Evolutionary conservation across 2,888 invertebrate genomes (phyloP), one percentile per base, ranked within the genome.

Genomic region (Aradus depressus): DNA sequence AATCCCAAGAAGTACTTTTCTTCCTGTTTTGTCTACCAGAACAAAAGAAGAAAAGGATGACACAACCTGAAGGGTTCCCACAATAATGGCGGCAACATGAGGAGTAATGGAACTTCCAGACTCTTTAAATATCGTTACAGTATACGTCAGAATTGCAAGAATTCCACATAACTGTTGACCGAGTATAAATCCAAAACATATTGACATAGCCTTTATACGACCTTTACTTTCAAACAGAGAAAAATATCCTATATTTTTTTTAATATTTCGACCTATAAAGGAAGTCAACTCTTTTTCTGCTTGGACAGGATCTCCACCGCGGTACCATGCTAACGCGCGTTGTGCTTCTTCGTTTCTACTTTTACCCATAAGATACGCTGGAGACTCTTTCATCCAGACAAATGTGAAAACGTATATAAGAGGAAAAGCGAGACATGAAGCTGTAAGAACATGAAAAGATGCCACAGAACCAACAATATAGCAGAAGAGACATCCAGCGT

Each of bases 331-430:
- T 19, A 64, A 52, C 10, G 70, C 61, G 10, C 60, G 58, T 25
- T 66, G 58, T 1, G 73, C 72, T 56, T 76, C 76, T 45, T 68
- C 66, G 39, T 61, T 47, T 12, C 67, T 63, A 6, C 70, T 70
- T 28, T 58, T 64, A 58, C 69, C 70, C 34, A 74, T 64, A 6
- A 74, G 64, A 51, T 67, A 74, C 0, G 75, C 69, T 0, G 81
- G 80, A 0, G 79, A 75, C 58, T 81, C 80, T 0, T 79, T 80
- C 66, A 78, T 56, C 64, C 66, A 65, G 12, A 70, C 62, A 55
- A 75, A 72, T 4, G 71, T 55, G 0, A 73, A 44, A 2, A 75
- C 52, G 38, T 74, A 72, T 0, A 73, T 6, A 0, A 72, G 62
- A 0, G 76, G 72, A 6, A 75, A 56, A 0, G 72, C 47, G 5